Percentiles rank a stretch among this genome's conserved stretches.
Conservation (phyloP, 2,888 invertebrate genomes). For the Griposia aprilina region DNA sequence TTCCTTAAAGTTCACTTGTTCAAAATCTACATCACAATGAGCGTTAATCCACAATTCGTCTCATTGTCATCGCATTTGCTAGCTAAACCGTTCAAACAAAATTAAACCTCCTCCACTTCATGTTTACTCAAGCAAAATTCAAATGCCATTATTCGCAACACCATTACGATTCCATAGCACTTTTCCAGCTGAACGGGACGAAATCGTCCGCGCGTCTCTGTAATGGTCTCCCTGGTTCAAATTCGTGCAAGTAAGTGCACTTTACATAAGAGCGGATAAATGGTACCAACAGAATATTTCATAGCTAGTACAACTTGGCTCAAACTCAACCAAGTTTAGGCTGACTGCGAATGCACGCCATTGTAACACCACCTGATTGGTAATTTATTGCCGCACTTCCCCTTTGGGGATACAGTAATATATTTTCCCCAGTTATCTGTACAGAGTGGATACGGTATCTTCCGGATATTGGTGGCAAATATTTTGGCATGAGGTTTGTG, state of each 20-base stretch:
- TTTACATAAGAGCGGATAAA: conserved; percentile 78
- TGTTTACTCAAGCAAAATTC: conserved; percentile 73
- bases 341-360: conserved; percentile 67
- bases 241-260: conserved; percentile 82
- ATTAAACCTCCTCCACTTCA: conserved; percentile 63
- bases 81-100: conserved; percentile 62
- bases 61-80: conserved; percentile 58
- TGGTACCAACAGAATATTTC: conserved; percentile 82
- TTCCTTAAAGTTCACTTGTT: conserved; percentile 21
- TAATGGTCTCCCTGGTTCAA: conserved; percentile 78
- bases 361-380: conserved; percentile 78
- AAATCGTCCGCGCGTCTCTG: conserved; percentile 74
- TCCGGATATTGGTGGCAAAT: conserved; percentile 57
- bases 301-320: conserved; percentile 80
- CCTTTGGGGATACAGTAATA: conserved; percentile 54
- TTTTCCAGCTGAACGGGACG: conserved; percentile 77
- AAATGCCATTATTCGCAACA: conserved; percentile 73
- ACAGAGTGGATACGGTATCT: conserved; percentile 53
- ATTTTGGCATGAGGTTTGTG: conserved; percentile 51
- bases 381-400: conserved; percentile 76
- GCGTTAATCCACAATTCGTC: conserved; percentile 51
- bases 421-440: conserved; percentile 56
- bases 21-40: conserved; percentile 46
- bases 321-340: conserved; percentile 77
- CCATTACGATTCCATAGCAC: conserved; percentile 77